Conservation (phyloP, 2,797 vertebrate genomes). For the Brotogeris chrysoptera region DNA sequence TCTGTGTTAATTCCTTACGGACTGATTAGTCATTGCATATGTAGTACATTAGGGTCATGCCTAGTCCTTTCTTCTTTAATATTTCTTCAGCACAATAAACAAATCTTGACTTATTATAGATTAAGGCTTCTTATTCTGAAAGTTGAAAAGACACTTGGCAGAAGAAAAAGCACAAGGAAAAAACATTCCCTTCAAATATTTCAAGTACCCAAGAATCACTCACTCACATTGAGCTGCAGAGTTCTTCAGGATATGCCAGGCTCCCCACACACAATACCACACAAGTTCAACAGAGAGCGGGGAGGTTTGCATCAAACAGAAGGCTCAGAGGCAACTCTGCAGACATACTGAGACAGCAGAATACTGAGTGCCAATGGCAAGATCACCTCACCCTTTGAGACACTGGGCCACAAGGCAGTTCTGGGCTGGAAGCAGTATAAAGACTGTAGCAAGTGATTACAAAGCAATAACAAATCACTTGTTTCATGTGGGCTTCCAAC, state of each 20-base stretch:
- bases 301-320: background rate
- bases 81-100: background rate
- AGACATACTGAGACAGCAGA: background rate
- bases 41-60: background rate
- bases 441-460: no score
- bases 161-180: background rate
- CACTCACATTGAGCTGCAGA: fast-evolving
- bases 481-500: background rate
- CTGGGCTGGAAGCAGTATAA: background rate
- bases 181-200: background rate
- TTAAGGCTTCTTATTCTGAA: background rate
- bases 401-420: background rate
- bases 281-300: background rate
- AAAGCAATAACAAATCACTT: fast-evolving
- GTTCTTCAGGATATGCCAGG: background rate
- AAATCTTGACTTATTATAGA: background rate
- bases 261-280: background rate
- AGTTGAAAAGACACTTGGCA: background rate
- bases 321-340: background rate
- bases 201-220: background rate
- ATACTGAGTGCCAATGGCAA: background rate
- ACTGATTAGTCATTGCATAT: background rate
- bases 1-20: background rate
- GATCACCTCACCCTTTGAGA: background rate
- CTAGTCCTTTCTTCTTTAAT: background rate